Conservation (phyloP, 2,888 invertebrate species). For the Oscheius sp. region DNA sequence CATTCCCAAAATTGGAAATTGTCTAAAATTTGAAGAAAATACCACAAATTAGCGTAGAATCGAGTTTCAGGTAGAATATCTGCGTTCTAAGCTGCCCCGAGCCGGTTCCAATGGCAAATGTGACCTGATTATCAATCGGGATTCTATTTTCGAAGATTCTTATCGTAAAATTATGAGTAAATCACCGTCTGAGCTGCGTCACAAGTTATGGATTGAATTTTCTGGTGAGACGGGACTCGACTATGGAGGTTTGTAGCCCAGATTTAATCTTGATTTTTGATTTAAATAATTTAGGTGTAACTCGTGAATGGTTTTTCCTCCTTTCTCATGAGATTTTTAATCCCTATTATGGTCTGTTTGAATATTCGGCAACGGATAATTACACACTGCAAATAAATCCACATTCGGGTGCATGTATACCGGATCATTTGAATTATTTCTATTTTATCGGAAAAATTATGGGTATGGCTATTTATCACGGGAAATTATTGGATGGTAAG, state of each 20-base stretch:
- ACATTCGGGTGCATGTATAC: conserved; percentile 94
- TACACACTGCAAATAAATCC: conserved; percentile 99
- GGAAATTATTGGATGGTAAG: conserved; percentile 92
- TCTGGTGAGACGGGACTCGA: conserved; percentile 82
- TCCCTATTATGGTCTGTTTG: conserved; percentile 98
- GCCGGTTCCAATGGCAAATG: conserved; percentile 96
- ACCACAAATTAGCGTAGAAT: background rate
- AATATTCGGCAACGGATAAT: conserved; percentile 99
- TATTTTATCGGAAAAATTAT: conserved; percentile 97
- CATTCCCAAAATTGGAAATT: background rate
- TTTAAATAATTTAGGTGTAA: conserved; percentile 18
- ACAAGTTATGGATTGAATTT: conserved; percentile 98
- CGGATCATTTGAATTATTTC: conserved; percentile 96
- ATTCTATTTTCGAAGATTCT: conserved; percentile 94
- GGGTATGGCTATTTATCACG: conserved; percentile 99
- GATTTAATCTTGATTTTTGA: background rate
- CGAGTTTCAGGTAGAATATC: conserved; percentile 78
- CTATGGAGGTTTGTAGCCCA: conserved; percentile 64
- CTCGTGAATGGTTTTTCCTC: conserved; percentile 83
- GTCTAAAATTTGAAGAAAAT: background rate
- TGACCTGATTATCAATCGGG: conserved; percentile 89
- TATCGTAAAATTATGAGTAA: conserved; percentile 91
- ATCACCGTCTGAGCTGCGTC: conserved; percentile 87
- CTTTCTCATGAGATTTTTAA: conserved; percentile 99
- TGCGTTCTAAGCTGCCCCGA: conserved; percentile 93